phyloP scores from a whole-genome alignment of 1,140 invertebrate genomes.

The Neodiprion virginianus region DNA sequence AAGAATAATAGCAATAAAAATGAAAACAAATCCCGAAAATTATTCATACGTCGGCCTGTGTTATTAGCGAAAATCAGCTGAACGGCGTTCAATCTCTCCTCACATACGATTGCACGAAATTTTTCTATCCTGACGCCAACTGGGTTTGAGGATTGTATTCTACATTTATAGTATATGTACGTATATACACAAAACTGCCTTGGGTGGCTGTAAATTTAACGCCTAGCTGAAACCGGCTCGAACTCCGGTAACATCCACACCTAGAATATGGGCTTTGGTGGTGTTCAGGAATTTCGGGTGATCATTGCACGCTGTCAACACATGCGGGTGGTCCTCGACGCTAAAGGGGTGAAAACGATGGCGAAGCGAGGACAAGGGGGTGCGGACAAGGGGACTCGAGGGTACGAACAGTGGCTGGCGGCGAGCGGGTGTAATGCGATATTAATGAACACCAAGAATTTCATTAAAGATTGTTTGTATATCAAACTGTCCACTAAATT shows the following conservation, averaged over 20 bases:
- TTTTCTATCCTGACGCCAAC: no score
- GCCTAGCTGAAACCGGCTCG: no score
- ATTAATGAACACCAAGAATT: constrained; percentile 75
- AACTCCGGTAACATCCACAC: not conserved
- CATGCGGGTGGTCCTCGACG: constrained; percentile 23
- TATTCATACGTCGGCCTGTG: no score
- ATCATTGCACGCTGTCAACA: constrained; percentile 34
- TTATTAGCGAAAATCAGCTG: no score
- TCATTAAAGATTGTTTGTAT: constrained; percentile 74
- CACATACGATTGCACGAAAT: no score
- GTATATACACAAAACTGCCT: no score
- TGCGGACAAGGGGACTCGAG: constrained; percentile 32
- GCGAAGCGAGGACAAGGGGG: constrained; percentile 20
- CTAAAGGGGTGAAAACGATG: constrained; percentile 24
- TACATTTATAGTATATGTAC: no score
- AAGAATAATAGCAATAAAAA: no score
- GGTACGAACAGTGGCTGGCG: constrained; percentile 37
- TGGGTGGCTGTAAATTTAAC: no score
- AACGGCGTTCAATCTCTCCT: no score
- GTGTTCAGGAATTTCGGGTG: constrained; percentile 43
- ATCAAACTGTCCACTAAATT: constrained; percentile 72
- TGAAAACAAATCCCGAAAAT: no score
- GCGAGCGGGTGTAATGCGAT: constrained; percentile 66
- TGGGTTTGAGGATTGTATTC: no score
- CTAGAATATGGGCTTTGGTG: constrained; percentile 6